These are phyloP conservation scores for Batillaria attramentaria DNA, from an alignment of 1,140 invertebrate genomes.

Conservation along the genomic window DNA sequence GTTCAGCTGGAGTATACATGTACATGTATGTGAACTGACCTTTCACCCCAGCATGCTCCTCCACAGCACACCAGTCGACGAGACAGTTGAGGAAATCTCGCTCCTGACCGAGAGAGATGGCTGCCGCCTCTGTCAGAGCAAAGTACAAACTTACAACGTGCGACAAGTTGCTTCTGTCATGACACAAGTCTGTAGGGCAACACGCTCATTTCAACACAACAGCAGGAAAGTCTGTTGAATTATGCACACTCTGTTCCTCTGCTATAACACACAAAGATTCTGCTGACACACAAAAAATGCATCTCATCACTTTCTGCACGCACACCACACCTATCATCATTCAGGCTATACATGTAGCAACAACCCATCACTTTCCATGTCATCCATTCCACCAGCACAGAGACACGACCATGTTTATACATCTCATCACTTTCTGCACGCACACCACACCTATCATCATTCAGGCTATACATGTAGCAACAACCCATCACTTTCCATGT, in stretches of 20 bases:
- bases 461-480: background rate
- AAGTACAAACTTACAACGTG: background rate
- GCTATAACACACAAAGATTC: background rate
- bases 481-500: background rate
- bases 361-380: background rate
- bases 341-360: background rate
- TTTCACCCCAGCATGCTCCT: conserved; percentile 86
- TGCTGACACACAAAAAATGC: background rate
- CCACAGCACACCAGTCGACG: conserved; percentile 85
- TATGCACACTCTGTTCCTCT: background rate
- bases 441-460: no score
- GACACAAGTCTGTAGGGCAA: background rate
- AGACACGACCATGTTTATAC: background rate
- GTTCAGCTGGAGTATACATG: no score
- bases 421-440: no score
- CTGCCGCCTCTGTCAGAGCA: conserved; percentile 76
- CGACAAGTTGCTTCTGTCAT: background rate
- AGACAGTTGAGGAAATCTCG: conserved; percentile 77
- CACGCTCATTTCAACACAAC: background rate
- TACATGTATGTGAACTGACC: conserved; percentile 49
- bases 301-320: no score
- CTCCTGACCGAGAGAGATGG: conserved; percentile 76
- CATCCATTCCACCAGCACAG: background rate
- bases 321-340: no score
- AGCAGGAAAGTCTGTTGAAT: background rate